Evolutionary conservation across 2,797 vertebrate genomes (phyloP).

Genomic region (Phoebastria nigripes): DNA sequence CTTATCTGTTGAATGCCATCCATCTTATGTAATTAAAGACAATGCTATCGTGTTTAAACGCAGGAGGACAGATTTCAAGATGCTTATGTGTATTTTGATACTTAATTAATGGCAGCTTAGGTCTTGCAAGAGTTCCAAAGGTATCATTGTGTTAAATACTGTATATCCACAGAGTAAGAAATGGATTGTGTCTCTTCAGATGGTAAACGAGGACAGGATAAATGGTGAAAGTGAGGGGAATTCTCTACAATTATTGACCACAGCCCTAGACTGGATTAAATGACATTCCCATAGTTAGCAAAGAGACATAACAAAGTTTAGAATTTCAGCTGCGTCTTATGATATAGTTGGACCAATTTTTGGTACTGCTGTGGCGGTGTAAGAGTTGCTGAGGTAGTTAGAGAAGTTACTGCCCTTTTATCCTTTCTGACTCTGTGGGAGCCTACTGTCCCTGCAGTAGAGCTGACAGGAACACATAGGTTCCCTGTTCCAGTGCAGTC

Average conservation of each 20-base stretch:
- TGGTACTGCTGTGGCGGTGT: neutral
- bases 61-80: slow-evolving; percentile 29
- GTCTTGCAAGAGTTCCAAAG: slow-evolving; percentile 1
- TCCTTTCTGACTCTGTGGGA: neutral
- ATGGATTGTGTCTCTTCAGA: neutral
- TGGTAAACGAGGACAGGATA: neutral
- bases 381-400: neutral
- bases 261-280: neutral
- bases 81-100: slow-evolving; percentile 33
- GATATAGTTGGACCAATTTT: neutral
- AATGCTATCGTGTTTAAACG: neutral
- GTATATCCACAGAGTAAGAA: neutral
- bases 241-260: neutral
- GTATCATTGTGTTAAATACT: neutral
- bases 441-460: rapidly evolving
- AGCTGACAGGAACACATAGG: neutral
- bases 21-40: slow-evolving; percentile 22
- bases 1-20: neutral
- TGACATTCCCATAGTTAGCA: neutral
- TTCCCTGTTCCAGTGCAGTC: neutral
- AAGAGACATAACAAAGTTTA: neutral
- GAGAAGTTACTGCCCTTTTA: neutral
- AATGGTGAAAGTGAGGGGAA: neutral
- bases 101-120: slow-evolving; percentile 20
- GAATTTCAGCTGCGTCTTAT: neutral